A percentile compares a stretch with the other conserved stretches of the same genome.
Conservation (phyloP, 1,140 invertebrate genomes). For the Papilio helenus region DNA sequence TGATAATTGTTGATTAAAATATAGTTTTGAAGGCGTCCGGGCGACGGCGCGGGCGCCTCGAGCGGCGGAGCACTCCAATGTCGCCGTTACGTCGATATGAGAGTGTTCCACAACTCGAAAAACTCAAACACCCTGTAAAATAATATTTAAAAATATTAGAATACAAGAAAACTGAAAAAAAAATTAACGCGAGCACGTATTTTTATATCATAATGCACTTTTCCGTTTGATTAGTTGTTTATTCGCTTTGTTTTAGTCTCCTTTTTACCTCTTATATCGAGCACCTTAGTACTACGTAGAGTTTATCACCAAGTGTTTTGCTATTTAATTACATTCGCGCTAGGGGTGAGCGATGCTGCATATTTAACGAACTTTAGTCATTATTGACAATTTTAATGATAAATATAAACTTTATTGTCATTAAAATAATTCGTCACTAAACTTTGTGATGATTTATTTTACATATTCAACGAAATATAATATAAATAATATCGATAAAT, state of each 20-base stretch:
- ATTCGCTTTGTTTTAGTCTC: constrained; percentile 33
- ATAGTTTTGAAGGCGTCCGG: constrained; percentile 51
- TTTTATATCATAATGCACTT: constrained; percentile 25
- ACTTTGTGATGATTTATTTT: neutral
- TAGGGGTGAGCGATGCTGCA: constrained; percentile 3
- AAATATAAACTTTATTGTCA: neutral
- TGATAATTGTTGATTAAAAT: constrained; percentile 70
- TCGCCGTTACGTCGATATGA: constrained; percentile 55
- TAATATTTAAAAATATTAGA: constrained; percentile 50
- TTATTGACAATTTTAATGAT: neutral
- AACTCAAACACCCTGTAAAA: constrained; percentile 73
- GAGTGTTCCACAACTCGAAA: constrained; percentile 69
- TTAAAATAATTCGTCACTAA: neutral
- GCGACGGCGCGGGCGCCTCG: constrained; percentile 37
- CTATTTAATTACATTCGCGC: neutral
- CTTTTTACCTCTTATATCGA: constrained; percentile 30
- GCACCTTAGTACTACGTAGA: constrained; percentile 20
- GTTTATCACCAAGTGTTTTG: constrained; percentile 9
- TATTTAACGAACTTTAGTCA: neutral
- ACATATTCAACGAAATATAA: neutral
- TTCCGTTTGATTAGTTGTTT: constrained; percentile 33
- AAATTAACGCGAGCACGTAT: constrained; percentile 27
- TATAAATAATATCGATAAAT: neutral
- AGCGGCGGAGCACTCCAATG: constrained; percentile 76
- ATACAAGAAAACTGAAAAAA: constrained; percentile 26